Evolutionary conservation across 2,797 vertebrate species (phyloP).

Genomic region (Anniella stebbinsi): DNA sequence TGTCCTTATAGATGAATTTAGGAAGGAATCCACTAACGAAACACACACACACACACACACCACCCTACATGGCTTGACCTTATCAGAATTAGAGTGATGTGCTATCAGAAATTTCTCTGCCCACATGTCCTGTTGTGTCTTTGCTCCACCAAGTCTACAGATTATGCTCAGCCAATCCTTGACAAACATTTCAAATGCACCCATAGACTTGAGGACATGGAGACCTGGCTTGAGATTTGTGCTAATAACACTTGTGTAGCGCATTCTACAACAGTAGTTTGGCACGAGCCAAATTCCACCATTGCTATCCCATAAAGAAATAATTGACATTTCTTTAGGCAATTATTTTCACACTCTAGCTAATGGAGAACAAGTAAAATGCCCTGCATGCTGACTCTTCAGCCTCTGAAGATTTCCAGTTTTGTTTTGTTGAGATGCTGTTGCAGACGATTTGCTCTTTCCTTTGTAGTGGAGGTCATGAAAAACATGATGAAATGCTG

Average conservation of each 20-base stretch:
- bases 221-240: slow-evolving; percentile 3
- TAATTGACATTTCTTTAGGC: slow-evolving; percentile 27
- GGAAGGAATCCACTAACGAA: not conserved
- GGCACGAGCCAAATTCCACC: not conserved
- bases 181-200: not conserved
- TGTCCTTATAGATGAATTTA: rapidly evolving
- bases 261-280: not conserved
- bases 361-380: slow-evolving; percentile 10
- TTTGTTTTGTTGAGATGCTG: slow-evolving; percentile 6
- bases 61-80: not conserved
- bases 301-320: slow-evolving; percentile 21
- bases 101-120: not conserved
- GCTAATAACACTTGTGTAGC: slow-evolving; percentile 32
- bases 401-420: slow-evolving; percentile 19
- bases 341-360: slow-evolving; percentile 31
- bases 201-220: slow-evolving; percentile 5
- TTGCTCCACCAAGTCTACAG: not conserved
- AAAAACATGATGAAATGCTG: slow-evolving; percentile 25
- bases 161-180: not conserved
- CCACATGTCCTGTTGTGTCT: not conserved
- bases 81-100: not conserved
- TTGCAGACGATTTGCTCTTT: slow-evolving; percentile 43
- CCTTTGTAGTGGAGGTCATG: slow-evolving; percentile 26
- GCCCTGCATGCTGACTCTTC: slow-evolving; percentile 6
- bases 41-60: not conserved